Conservation (phyloP, 2,113 vertebrate species). For the Protobothrops mucrosquamatus region DNA sequence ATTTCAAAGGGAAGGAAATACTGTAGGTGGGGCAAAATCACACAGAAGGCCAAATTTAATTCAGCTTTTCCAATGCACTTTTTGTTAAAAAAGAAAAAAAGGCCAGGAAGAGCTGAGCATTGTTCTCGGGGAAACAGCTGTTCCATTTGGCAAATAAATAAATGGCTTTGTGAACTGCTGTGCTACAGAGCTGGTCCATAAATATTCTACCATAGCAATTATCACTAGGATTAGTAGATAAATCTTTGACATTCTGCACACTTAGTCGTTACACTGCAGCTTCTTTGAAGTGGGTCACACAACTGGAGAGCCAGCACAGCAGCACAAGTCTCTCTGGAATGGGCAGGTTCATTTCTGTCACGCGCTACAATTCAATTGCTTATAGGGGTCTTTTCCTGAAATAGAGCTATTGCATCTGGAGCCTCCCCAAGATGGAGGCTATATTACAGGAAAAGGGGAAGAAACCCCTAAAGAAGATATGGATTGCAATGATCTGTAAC, state of each 20-base stretch:
- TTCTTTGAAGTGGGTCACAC: constrained; percentile 11
- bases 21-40: neutral
- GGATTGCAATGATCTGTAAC: neutral
- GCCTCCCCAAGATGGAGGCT: neutral
- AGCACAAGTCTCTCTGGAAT: neutral
- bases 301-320: constrained; percentile 24
- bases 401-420: constrained; percentile 7
- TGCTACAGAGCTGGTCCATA: neutral
- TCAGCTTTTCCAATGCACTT: neutral
- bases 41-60: neutral
- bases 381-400: constrained; percentile 26
- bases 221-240: constrained; percentile 16
- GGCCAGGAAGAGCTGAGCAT: neutral
- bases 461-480: constrained; percentile 11
- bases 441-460: neutral
- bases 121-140: neutral
- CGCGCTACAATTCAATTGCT: neutral
- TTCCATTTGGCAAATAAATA: constrained; percentile 27
- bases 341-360: neutral
- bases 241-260: constrained; percentile 32
- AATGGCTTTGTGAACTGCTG: constrained; percentile 21
- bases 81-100: neutral
- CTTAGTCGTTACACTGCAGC: neutral
- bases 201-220: constrained; percentile 19
- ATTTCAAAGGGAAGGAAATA: neutral